A percentile compares a stretch with the other conserved stretches of the same genome.
These are phyloP conservation scores for Pithys albifrons DNA, from an alignment of 2,113 vertebrate species.

Conservation along the genomic window DNA sequence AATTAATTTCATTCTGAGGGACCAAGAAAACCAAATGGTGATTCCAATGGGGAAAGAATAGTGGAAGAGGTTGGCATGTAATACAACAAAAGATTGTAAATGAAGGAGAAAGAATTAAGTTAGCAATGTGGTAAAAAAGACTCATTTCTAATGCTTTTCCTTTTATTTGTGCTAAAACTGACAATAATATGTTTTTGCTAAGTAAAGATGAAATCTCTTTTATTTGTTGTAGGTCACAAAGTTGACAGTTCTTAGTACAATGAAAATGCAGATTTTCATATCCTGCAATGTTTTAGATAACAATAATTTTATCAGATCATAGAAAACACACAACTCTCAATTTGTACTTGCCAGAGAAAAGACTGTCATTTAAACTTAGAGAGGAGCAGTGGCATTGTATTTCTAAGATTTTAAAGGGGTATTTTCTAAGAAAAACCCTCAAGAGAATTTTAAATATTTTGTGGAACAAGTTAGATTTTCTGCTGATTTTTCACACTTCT, in stretches of 20 bases:
- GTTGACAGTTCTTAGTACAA: not conserved
- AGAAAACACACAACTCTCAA: not conserved
- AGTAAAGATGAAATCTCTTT: not conserved
- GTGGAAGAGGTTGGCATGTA: not conserved
- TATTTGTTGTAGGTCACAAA: not conserved
- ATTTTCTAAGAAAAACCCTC: not conserved
- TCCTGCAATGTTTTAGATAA: not conserved
- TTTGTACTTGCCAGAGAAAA: not conserved
- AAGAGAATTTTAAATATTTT: not conserved
- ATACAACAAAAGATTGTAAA: not conserved
- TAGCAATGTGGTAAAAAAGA: not conserved
- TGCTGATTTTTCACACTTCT: not conserved
- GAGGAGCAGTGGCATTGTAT: not conserved
- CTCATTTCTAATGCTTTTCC: not conserved
- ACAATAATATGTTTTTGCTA: not conserved
- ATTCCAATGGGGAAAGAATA: not conserved
- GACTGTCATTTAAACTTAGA: not conserved
- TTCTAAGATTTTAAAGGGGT: not conserved
- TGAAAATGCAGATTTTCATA: not conserved
- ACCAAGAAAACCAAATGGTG: not conserved
- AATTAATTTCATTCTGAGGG: not conserved
- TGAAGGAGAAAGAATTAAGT: not conserved
- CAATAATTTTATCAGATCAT: not conserved
- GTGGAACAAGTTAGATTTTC: not conserved
- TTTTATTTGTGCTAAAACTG: not conserved